These are phyloP conservation scores for Hiodon tergisus DNA, from an alignment of 2,113 vertebrate species.

Conservation along the genomic window DNA sequence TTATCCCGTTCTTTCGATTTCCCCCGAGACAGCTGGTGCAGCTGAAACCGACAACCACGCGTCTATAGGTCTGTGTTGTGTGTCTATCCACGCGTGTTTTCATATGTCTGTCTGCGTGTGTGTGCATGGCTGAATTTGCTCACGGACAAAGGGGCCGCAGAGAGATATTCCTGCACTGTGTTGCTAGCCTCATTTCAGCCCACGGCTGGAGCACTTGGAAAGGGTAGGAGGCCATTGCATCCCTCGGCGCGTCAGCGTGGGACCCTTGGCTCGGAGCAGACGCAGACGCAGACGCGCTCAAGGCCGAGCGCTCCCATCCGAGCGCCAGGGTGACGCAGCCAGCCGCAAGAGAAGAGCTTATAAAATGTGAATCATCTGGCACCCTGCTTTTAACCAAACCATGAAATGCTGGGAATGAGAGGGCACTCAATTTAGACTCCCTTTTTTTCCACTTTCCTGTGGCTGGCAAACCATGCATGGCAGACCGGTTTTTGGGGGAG, in stretches of 20 bases:
- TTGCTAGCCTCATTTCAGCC: not conserved
- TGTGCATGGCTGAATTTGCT: not conserved
- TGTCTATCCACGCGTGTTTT: no score
- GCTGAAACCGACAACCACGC: not conserved
- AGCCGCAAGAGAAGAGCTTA: conserved; percentile 45
- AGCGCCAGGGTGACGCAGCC: conserved; percentile 42
- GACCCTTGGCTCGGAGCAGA: not conserved
- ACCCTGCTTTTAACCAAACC: conserved; percentile 53
- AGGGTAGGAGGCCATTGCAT: not conserved
- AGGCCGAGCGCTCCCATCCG: conserved; percentile 10
- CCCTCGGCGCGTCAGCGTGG: not conserved
- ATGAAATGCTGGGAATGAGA: conserved; percentile 55
- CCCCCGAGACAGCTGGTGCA: not conserved
- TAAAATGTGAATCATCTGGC: conserved; percentile 55
- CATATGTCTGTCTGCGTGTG: not conserved
- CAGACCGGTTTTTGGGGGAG: conserved; percentile 37
- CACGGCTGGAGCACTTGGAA: not conserved
- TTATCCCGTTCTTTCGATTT: no score
- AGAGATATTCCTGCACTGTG: no score
- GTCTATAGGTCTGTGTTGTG: no score
- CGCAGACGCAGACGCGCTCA: not conserved
- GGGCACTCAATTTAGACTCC: conserved; percentile 52
- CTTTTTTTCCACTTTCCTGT: conserved; percentile 47
- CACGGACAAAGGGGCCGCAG: not conserved
- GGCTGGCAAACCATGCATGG: conserved; percentile 47